phyloP scores from a whole-genome alignment of 2,797 vertebrate species.

The Poecilia gillii region DNA sequence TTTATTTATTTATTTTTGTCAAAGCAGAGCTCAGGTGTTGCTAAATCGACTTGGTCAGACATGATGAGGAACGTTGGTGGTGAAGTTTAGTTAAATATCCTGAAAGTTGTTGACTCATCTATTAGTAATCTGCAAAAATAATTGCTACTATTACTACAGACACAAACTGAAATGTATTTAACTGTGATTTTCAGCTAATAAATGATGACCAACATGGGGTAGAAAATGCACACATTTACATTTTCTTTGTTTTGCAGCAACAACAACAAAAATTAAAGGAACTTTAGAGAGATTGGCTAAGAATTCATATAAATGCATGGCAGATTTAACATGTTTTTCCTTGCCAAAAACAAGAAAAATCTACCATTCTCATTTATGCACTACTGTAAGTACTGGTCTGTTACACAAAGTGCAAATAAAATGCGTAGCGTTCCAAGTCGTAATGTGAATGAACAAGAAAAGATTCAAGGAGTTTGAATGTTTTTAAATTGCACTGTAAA shows the following conservation, averaged over 20 bases:
- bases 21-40: constrained; percentile 5
- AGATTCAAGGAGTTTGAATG: background rate
- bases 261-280: background rate
- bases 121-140: background rate
- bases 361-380: background rate
- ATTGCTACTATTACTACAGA: background rate
- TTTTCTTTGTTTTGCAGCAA: background rate
- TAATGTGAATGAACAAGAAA: background rate
- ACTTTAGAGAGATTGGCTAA: background rate
- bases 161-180: background rate
- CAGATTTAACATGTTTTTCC: background rate
- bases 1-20: background rate
- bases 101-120: background rate
- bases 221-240: background rate
- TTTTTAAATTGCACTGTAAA: background rate
- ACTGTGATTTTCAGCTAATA: background rate
- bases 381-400: background rate
- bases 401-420: background rate
- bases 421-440: background rate
- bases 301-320: background rate
- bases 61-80: background rate
- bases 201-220: background rate
- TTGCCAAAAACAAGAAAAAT: background rate
- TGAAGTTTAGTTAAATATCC: background rate
- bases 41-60: background rate